Conservation (phyloP, 1,140 invertebrate genomes). For the Pseudoatta argentina region DNA sequence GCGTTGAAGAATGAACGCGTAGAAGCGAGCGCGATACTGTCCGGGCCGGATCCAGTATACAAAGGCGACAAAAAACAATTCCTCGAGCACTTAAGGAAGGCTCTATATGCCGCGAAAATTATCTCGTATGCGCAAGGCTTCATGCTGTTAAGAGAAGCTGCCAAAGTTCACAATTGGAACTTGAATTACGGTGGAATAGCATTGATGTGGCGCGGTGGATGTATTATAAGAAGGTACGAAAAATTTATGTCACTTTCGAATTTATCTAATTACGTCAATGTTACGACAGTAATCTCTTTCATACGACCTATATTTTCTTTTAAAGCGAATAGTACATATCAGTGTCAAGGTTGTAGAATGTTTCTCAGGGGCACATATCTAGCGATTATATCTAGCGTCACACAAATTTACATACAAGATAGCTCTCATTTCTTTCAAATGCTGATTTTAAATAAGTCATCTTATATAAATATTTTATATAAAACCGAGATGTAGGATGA, state of each 20-base stretch:
- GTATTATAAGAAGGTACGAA: constrained; percentile 96
- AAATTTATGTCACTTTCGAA: not conserved
- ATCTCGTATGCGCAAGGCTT: constrained; percentile 99
- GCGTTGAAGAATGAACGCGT: constrained; percentile 92
- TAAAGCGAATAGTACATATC: not conserved
- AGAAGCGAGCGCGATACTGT: constrained; percentile 92
- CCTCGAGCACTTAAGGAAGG: constrained; percentile 91
- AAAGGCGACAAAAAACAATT: constrained; percentile 93
- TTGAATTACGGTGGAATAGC: constrained; percentile 99
- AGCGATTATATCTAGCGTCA: not conserved
- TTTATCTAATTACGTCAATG: not conserved
- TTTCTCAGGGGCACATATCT: not conserved
- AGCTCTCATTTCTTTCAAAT: not conserved
- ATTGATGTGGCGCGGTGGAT: constrained; percentile 99
- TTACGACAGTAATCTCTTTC: not conserved
- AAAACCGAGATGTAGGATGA: not conserved
- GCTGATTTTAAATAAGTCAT: not conserved
- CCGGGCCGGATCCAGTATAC: constrained; percentile 89
- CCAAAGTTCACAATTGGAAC: constrained; percentile 96
- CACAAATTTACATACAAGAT: not conserved
- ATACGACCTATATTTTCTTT: constrained; percentile 18
- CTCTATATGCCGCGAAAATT: constrained; percentile 99
- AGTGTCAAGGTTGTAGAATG: constrained; percentile 30
- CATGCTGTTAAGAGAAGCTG: constrained; percentile 98
- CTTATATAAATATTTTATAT: not conserved